Percentiles rank a stretch among this genome's conserved stretches.
phyloP scores from a whole-genome alignment of 1,140 invertebrate species.

The Drosophila setifemur region DNA sequence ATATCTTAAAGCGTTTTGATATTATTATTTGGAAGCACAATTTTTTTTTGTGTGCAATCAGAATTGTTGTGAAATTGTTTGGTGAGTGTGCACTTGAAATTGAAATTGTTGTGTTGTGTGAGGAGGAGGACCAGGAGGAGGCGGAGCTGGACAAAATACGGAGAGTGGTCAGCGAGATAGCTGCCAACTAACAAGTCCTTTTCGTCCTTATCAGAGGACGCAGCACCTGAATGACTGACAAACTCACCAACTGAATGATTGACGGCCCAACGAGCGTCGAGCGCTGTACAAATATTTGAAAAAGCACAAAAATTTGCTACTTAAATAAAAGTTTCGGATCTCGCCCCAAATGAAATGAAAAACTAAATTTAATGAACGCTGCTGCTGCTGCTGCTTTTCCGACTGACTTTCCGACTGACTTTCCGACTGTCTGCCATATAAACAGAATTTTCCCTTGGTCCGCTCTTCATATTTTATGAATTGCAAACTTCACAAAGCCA shows the following conservation, averaged over 20 bases:
- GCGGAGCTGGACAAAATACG: too few species aligned
- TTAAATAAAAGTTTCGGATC: slow-evolving; percentile 64
- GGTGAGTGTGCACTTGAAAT: slow-evolving; percentile 72
- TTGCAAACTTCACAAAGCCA: slow-evolving; percentile 48
- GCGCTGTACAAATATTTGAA: slow-evolving; percentile 78
- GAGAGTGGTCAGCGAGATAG: slow-evolving; percentile 50
- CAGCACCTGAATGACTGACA: slow-evolving; percentile 41
- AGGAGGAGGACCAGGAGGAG: background rate
- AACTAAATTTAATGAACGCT: slow-evolving; percentile 74
- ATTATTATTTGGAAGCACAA: too few species aligned
- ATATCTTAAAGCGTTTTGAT: too few species aligned
- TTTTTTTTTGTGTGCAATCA: slow-evolving; percentile 35
- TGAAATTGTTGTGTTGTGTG: slow-evolving; percentile 61
- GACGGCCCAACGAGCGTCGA: slow-evolving; percentile 24
- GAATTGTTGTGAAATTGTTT: slow-evolving; percentile 71
- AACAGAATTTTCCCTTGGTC: slow-evolving; percentile 12
- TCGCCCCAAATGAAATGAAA: slow-evolving; percentile 21
- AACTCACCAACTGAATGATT: slow-evolving; percentile 47
- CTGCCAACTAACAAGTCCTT: slow-evolving; percentile 65
- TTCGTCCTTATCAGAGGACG: slow-evolving; percentile 56
- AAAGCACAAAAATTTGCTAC: slow-evolving; percentile 71
- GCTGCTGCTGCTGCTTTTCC: too few species aligned
- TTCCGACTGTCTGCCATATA: too few species aligned
- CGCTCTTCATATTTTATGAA: slow-evolving; percentile 34
- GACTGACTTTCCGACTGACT: too few species aligned